Percentiles rank a stretch among this genome's conserved stretches.
These are phyloP conservation scores for cattle (Bos taurus) DNA, from an alignment of 2,113 vertebrate genomes.

Conservation along the genomic window ARS-UCD2.0 NC_037347.1:40474501-40475000, in stretches of 20 bases:
- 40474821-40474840: neutral
- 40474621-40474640: neutral
- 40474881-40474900: neutral
- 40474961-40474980: neutral
- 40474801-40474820: neutral
- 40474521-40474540: neutral
- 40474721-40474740: neutral
- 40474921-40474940: neutral
- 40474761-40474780: neutral
- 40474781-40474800: neutral
- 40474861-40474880: neutral
- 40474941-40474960: neutral
- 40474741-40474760: neutral
- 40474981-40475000: neutral
- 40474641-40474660: neutral
- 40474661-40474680: neutral
- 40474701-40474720: neutral
- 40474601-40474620: neutral
- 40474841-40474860: neutral
- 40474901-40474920: neutral
- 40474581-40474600: neutral
- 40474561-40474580: neutral
- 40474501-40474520: neutral
- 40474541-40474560: neutral
- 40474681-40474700: neutral